Base-by-base conservation (phyloP, 2,113 vertebrate genomes). In the Anas platyrhynchos region DNA sequence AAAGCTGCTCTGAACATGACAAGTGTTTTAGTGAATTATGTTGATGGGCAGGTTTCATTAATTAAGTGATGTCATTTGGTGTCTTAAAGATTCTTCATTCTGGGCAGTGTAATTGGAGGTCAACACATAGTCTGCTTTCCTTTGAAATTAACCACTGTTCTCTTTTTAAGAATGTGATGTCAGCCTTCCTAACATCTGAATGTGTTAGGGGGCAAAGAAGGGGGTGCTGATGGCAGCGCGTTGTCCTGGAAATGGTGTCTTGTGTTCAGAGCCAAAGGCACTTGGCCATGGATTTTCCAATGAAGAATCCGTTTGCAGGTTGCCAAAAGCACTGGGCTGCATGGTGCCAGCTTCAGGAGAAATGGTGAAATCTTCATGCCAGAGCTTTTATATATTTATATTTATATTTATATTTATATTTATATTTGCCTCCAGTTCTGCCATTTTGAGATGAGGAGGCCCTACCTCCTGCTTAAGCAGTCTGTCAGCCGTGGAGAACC, bases 1-100 rank as follows among this genome's bases (percentile, higher is more conserved):
- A 93, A 93, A 97, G 86, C 54, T 89, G 77, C 88, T 96, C 93
- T 96, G 81, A 93, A 96, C 2, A 20, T 95, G 93, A 96, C 90
- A 92, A 73, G 73, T 93, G 31, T 79, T 96, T 72, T 85, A 94
- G 93, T 96, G 92, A 95, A 88, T 97, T 94, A 93, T 56, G 84
- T 85, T 92, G 88, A 94, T 86, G 72, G 93, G 85, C 93, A 87
- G 92, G 62, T 95, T 94, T 86, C 88, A 92, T 90, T 96, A 95
- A 92, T 91, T 94, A 63, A 92, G 81, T 93, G 93, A 93, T 92
- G 94, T 91, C 73, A 96, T 93, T 90, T 92, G 54, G 66, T 94
- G 88, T 91, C 88, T 89, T 80, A 78, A 94, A 85, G 59, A 25
- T 92, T 91, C 88, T 96, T 90, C 76, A 36, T 93, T 90, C 86